Base-by-base conservation (phyloP, 2,797 vertebrate species). In the Myripristis jacobus region DNA sequence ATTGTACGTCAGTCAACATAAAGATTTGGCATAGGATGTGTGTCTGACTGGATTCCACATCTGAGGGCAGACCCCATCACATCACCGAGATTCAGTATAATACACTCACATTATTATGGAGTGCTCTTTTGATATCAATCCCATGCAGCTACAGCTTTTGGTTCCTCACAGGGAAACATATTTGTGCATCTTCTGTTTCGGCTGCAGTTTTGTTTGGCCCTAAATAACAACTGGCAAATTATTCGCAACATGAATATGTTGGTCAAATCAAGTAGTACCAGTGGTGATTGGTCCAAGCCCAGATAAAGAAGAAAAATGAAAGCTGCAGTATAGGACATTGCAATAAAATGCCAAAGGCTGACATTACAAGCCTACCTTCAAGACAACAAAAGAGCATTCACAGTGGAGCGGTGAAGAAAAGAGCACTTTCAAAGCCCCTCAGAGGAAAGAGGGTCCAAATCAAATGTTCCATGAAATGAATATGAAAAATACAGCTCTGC, bases 381-480 rank as follows among this genome's bases (percentile, higher is more conserved):
- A 63, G 74, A 87, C 66, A 73, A 90, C 83, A 91, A 91, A 91
- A 87, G 87, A 88, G 82, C 79, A 84, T 72, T 70, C 29, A 70
- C 71, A 65, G 53, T 78, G 76, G 72, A 86, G 76, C 84, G 50
- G 6, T 63, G 66, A 76, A 74, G 86, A 83, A 85, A 83, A 82
- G 78, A 85, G 79, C 59, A 50, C 76, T 78, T 66, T 81, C 38
- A 53, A 86, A 85, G 68, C 69, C 84, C 73, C 77, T 27, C 59
- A 74, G 75, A 88, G 79, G 66, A 80, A 83, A 87, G 65, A 81
- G 81, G 66, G 71, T 83, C 75, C 72, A 85, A 90, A 90, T 92
- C 84, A 92, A 94, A 93, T 91, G 87, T 92, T 90, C 88, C 90
- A 91, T 93, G 87, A 93, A 94, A 94, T 92, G 80, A 92, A 93